Conservation (phyloP, 1,140 invertebrate genomes). For the Scaptomyza montana region DNA sequence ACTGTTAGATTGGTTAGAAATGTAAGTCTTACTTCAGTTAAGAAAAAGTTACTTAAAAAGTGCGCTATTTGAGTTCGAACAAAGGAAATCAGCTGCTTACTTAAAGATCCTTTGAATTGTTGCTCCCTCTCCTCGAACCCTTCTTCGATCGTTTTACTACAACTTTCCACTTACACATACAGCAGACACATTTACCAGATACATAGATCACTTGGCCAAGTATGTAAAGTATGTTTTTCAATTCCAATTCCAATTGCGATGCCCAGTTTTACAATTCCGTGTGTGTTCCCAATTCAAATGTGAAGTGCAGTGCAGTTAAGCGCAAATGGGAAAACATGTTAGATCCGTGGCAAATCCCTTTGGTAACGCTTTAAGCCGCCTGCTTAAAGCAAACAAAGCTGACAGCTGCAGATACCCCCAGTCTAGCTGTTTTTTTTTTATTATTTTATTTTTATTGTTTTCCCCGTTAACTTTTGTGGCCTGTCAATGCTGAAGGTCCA, state of each 20-base stretch:
- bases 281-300: slow-evolving; percentile 7
- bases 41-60: no score
- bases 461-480: background rate
- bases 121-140: no score
- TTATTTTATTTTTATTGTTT: background rate
- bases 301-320: slow-evolving; percentile 44
- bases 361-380: slow-evolving; percentile 72
- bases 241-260: background rate
- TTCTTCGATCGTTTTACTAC: no score
- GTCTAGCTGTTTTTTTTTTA: slow-evolving; percentile 16
- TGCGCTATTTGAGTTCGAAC: no score
- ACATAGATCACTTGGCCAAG: no score
- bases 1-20: background rate
- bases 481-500: slow-evolving; percentile 38
- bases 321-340: slow-evolving; percentile 60
- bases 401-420: slow-evolving; percentile 62
- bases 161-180: no score
- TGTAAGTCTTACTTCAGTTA: no score
- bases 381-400: slow-evolving; percentile 80
- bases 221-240: background rate
- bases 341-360: slow-evolving; percentile 79
- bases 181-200: no score
- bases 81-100: no score
- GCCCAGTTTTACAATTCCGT: background rate
- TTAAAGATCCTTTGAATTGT: no score